A percentile compares a stretch with the other conserved stretches of the same genome.
Evolutionary conservation across 2,888 invertebrate species (phyloP).

Genomic region (Octonoba sinensis): DNA sequence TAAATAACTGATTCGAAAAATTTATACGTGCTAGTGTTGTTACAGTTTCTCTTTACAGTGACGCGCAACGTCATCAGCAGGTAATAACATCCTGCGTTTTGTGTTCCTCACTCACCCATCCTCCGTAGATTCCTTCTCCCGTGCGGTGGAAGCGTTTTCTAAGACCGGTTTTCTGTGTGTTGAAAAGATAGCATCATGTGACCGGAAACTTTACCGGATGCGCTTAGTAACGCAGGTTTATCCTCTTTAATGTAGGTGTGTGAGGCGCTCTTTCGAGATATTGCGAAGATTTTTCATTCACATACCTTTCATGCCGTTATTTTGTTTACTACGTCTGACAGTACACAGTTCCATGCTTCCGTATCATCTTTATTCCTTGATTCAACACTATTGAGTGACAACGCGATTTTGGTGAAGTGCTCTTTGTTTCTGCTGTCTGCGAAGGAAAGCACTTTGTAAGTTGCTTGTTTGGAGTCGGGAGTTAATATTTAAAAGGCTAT

Average conservation of each 20-base stretch:
- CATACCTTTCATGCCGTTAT: slow-evolving; percentile 28
- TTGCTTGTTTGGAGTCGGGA: not conserved
- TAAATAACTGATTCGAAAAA: no score
- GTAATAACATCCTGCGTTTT: slow-evolving; percentile 52
- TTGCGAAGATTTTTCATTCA: slow-evolving; percentile 31
- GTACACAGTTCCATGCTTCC: slow-evolving; percentile 9
- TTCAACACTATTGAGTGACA: not conserved
- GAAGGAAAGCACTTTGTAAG: not conserved
- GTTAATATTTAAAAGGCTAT: slow-evolving; percentile 10
- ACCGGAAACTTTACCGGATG: slow-evolving; percentile 65
- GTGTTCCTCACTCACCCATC: slow-evolving; percentile 18
- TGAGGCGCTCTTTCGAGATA: slow-evolving; percentile 4
- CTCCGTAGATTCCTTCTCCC: slow-evolving; percentile 13
- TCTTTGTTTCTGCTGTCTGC: no score
- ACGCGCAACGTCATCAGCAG: slow-evolving; percentile 24
- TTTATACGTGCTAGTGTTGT: no score
- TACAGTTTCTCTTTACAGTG: not conserved
- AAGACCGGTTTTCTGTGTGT: slow-evolving; percentile 49
- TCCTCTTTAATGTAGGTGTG: slow-evolving; percentile 56
- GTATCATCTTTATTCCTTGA: not conserved
- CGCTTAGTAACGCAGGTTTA: slow-evolving; percentile 61
- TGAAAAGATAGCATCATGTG: slow-evolving; percentile 61
- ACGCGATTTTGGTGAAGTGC: no score
- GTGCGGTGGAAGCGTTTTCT: slow-evolving; percentile 30
- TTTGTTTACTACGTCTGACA: slow-evolving; percentile 45